Conservation (phyloP, 2,888 invertebrate genomes). For the Cataglyphis cursor region DNA sequence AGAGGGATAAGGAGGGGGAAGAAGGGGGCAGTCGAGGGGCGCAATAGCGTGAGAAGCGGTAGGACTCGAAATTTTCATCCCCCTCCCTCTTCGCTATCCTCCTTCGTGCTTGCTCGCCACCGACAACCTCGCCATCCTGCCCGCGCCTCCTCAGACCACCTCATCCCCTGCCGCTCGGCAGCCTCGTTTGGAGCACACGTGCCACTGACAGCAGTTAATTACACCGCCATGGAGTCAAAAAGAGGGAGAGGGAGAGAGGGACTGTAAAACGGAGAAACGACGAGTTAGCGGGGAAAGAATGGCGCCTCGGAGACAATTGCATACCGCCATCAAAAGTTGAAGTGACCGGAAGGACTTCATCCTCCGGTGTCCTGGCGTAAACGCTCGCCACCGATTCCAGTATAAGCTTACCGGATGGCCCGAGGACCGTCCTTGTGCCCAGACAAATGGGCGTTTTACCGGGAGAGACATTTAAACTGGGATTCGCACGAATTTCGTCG, state of each 20-base stretch:
- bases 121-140: slow-evolving; percentile 33
- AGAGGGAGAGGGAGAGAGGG: slow-evolving; percentile 35
- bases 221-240: slow-evolving; percentile 71
- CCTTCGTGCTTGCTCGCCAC: slow-evolving; percentile 35
- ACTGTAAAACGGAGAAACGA: slow-evolving; percentile 21
- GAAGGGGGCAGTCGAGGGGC: neutral
- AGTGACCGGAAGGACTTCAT: slow-evolving; percentile 52
- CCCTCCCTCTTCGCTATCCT: slow-evolving; percentile 5
- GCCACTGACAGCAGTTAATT: slow-evolving; percentile 81
- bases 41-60: slow-evolving; percentile 53
- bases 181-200: slow-evolving; percentile 67
- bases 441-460: slow-evolving; percentile 27
- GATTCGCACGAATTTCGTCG: neutral
- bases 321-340: slow-evolving; percentile 49
- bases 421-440: neutral
- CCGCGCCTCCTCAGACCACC: slow-evolving; percentile 46
- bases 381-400: slow-evolving; percentile 35
- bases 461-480: slow-evolving; percentile 10
- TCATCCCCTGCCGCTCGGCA: slow-evolving; percentile 37
- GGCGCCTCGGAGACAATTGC: slow-evolving; percentile 49
- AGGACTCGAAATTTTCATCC: slow-evolving; percentile 45
- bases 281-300: slow-evolving; percentile 40
- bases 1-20: neutral
- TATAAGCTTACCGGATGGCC: slow-evolving; percentile 7
- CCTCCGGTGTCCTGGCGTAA: neutral